Evolutionary conservation across 2,113 vertebrate genomes (phyloP), one percentile per base, ranked within the genome.

Genomic region (Ammodytes marinus): DNA sequence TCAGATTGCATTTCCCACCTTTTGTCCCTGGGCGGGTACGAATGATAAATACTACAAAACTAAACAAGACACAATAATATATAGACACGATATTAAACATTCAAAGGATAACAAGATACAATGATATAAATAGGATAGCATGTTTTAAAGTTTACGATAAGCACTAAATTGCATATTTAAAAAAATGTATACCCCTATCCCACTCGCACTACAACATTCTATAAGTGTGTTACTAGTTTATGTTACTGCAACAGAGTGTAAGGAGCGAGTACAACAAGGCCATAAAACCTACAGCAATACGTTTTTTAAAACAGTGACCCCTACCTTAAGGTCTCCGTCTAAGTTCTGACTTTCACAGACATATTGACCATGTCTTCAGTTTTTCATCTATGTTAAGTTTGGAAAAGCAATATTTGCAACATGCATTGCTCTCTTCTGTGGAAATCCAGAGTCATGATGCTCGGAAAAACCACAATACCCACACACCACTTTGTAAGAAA

Each of bases 401-500:
- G 17, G 15, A 54, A 42, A 12, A 53, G 42, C 35, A 52, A 5
- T 46, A 27, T 55, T 40, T 59, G 39, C 50, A 45, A 6, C 37
- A 46, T 0, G 6, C 39, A 47, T 9, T 47, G n/a, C 2, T 19
- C 69, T 39, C 27, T 14, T 59, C 43, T 40, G 57, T 47, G 42
- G 42, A 14, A 78, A 15, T 63, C 11, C 39, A 61, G 14, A 43
- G 19, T 64, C 37, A 11, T 5, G 19, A 64, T 5, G 40, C 54
- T 79, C 42, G 2, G 52, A 72, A 59, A 64, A 27, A 27, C 27
- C 27, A 1, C 43, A 15, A 9, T 9, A 60, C 27, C 37, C 27
- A 47, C 57, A 54, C 6, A 27, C 27, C 9, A 39, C 58, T 80
- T 47, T 39, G 50, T 27, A 74, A 73, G 11, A 46, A 54, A 49